A percentile compares a stretch with the other conserved stretches of the same genome.
Evolutionary conservation across 2,113 vertebrate genomes (phyloP).

Genomic region (Abramis brama): DNA sequence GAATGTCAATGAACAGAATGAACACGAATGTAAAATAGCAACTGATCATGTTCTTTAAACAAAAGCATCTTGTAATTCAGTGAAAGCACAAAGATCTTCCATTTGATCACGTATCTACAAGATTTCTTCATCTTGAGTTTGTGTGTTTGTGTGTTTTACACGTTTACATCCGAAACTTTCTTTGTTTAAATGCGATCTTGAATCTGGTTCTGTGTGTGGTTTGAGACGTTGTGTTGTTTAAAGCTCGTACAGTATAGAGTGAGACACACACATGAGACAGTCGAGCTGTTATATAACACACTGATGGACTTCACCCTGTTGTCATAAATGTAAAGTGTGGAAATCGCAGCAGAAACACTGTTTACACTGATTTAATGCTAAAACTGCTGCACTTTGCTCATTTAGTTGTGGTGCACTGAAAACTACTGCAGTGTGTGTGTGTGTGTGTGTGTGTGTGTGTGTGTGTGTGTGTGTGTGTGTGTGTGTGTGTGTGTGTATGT

Average conservation of each 20-base stretch:
- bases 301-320: conserved; percentile 75
- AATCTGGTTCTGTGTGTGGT: neutral
- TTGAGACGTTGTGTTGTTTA: neutral
- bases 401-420: neutral
- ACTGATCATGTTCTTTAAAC: neutral
- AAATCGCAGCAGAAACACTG: conserved; percentile 71
- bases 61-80: neutral
- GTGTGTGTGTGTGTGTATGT: too few relatives aligned
- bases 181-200: neutral
- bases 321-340: conserved; percentile 86
- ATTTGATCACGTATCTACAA: neutral
- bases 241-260: neutral
- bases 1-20: neutral
- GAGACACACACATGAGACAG: neutral
- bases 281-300: conserved; percentile 48
- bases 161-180: neutral
- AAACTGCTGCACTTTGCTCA: conserved; percentile 45
- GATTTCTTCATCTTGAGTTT: neutral
- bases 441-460: conserved; percentile 13
- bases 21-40: neutral
- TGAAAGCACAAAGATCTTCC: neutral
- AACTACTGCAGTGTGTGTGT: conserved; percentile 1
- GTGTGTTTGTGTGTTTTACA: neutral
- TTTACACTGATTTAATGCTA: conserved; percentile 76
- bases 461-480: neutral